phyloP scores from a whole-genome alignment of 2,797 vertebrate species.

The Sebastolobus altivelis region DNA sequence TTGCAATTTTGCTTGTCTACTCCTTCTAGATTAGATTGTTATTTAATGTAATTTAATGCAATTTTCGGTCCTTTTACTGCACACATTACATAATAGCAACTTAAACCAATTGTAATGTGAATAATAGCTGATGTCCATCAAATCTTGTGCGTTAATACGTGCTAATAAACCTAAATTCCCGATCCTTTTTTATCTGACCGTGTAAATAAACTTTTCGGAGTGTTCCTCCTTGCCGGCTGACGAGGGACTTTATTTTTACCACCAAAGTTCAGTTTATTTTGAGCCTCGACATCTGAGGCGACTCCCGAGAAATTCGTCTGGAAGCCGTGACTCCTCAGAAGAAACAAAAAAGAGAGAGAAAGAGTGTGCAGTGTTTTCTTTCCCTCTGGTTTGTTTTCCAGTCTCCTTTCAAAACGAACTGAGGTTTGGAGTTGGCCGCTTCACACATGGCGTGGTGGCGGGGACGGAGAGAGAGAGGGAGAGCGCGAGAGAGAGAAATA shows the following conservation, averaged over 20 bases:
- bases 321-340: slow-evolving; percentile 75
- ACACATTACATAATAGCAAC: neutral
- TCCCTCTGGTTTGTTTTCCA: slow-evolving; percentile 85
- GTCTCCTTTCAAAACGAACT: slow-evolving; percentile 81
- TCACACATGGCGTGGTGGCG: slow-evolving; percentile 73
- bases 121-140: slow-evolving; percentile 13
- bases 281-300: slow-evolving; percentile 80
- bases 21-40: neutral
- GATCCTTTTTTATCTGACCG: slow-evolving; percentile 50
- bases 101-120: neutral
- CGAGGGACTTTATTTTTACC: slow-evolving; percentile 77
- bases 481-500: slow-evolving; percentile 33
- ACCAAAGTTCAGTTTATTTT: slow-evolving; percentile 83
- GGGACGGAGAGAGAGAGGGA: slow-evolving; percentile 31
- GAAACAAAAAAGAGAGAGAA: slow-evolving; percentile 51
- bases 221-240: slow-evolving; percentile 48
- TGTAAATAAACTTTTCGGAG: slow-evolving; percentile 75
- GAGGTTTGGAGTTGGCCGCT: slow-evolving; percentile 77
- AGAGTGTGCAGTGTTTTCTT: slow-evolving; percentile 81
- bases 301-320: slow-evolving; percentile 66
- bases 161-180: slow-evolving; percentile 59
- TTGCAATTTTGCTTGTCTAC: neutral
- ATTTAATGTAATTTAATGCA: neutral
- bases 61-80: neutral
- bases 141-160: slow-evolving; percentile 51